phyloP scores from a whole-genome alignment of 92 coral and sea anemone genomes.

The Actinernus sp. region DNA sequence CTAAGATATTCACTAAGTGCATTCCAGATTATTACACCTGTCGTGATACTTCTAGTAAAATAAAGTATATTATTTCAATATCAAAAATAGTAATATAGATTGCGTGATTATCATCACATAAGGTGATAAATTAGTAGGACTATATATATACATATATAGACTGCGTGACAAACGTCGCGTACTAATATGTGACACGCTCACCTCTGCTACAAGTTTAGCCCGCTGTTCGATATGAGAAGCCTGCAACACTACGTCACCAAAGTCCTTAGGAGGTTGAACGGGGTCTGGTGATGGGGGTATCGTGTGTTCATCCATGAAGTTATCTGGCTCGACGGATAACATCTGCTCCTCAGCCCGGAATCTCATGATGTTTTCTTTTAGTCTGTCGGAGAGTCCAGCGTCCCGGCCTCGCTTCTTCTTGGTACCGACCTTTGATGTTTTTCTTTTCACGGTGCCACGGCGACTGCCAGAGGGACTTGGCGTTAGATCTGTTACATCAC shows the following conservation, averaged over 20 bases:
- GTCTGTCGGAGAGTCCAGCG: slow-evolving; percentile 68
- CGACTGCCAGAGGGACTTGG: slow-evolving; percentile 44
- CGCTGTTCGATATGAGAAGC: slow-evolving; percentile 15
- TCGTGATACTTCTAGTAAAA: too few species aligned
- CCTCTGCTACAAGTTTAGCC: slow-evolving; percentile 66
- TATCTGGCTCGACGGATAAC: slow-evolving; percentile 65
- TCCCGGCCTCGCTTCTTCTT: slow-evolving; percentile 56
- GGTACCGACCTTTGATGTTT: slow-evolving; percentile 39
- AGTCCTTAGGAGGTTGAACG: slow-evolving; percentile 3
- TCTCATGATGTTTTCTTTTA: slow-evolving; percentile 77
- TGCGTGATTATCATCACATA: too few species aligned
- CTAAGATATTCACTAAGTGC: too few species aligned
- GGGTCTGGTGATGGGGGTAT: slow-evolving; percentile 61
- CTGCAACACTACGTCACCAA: neutral
- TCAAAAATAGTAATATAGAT: too few species aligned
- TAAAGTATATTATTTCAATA: too few species aligned
- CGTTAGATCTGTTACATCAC: slow-evolving; percentile 18
- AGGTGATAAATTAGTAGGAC: too few species aligned
- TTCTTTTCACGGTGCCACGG: slow-evolving; percentile 68
- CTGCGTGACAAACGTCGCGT: too few species aligned
- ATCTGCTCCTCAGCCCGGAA: slow-evolving; percentile 81
- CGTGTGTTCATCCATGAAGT: slow-evolving; percentile 10
- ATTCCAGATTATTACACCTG: too few species aligned
- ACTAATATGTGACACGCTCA: too few species aligned
- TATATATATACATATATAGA: too few species aligned